phyloP scores from a whole-genome alignment of 2,113 vertebrate species.

The Phrynosoma blainvillii region DNA sequence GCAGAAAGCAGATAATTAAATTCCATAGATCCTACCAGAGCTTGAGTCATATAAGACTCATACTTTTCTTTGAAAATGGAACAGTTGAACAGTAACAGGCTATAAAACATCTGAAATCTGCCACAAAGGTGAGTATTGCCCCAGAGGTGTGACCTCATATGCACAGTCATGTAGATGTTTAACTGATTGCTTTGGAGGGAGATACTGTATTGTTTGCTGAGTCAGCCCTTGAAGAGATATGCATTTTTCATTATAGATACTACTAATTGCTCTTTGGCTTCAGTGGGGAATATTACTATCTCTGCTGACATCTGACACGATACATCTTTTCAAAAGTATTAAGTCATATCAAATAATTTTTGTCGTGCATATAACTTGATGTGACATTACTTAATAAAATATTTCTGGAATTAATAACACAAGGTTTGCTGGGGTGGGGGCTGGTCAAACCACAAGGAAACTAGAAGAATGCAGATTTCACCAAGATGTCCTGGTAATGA shows the following conservation, averaged over 20 bases:
- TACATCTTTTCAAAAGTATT: slow-evolving; percentile 23
- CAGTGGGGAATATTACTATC: slow-evolving; percentile 8
- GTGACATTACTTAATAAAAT: slow-evolving; percentile 17
- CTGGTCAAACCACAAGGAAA: slow-evolving; percentile 9
- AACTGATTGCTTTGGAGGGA: neutral
- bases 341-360: slow-evolving; percentile 25
- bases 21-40: no score
- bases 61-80: neutral
- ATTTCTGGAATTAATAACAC: slow-evolving; percentile 19
- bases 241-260: neutral
- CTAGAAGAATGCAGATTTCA: slow-evolving; percentile 11
- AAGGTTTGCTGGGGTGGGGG: neutral
- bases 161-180: neutral
- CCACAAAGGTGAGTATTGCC: neutral
- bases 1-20: neutral
- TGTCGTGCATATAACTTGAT: slow-evolving; percentile 2
- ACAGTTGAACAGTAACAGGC: no score
- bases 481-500: neutral
- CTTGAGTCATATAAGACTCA: neutral
- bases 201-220: neutral
- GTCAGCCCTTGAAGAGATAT: neutral
- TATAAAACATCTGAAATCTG: neutral
- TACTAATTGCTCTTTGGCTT: slow-evolving; percentile 24
- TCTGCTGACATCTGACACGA: slow-evolving; percentile 13
- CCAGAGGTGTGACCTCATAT: neutral